Conservation (phyloP, 2,113 vertebrate genomes). For the Tragelaphus imberbis region DNA sequence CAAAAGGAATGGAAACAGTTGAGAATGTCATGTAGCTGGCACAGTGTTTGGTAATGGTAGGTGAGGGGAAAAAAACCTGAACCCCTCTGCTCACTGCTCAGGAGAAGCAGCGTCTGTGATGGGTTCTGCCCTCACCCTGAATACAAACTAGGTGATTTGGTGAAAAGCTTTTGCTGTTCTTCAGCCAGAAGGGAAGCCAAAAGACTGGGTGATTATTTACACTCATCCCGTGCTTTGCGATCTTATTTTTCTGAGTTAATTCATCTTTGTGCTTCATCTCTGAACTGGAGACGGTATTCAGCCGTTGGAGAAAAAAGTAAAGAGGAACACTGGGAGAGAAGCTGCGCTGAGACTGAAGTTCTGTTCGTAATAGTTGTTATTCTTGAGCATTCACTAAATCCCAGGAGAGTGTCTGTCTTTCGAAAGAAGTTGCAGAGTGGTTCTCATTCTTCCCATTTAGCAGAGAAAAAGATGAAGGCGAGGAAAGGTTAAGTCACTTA, state of each 20-base stretch:
- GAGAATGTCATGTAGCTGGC: fast-evolving
- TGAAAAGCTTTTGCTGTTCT: neutral
- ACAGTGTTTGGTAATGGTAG: fast-evolving
- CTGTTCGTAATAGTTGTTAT: neutral
- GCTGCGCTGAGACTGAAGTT: neutral
- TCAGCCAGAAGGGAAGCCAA: neutral
- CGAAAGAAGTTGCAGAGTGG: neutral
- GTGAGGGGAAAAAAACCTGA: fast-evolving
- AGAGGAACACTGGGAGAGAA: neutral
- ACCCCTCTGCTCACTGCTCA: too few species aligned
- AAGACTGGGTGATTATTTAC: neutral
- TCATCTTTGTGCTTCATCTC: neutral
- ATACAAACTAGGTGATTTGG: neutral
- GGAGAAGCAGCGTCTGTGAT: neutral
- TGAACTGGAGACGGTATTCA: neutral
- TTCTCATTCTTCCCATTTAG: neutral
- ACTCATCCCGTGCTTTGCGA: neutral
- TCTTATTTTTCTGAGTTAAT: neutral
- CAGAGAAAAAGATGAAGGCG: neutral
- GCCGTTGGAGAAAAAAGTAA: neutral
- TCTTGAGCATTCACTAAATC: neutral
- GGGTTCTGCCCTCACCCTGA: neutral
- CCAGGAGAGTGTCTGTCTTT: neutral
- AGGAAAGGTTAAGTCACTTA: neutral
- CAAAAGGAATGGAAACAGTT: neutral